Conservation (phyloP, 2,888 invertebrate species). For the Belgica antarctica region DNA sequence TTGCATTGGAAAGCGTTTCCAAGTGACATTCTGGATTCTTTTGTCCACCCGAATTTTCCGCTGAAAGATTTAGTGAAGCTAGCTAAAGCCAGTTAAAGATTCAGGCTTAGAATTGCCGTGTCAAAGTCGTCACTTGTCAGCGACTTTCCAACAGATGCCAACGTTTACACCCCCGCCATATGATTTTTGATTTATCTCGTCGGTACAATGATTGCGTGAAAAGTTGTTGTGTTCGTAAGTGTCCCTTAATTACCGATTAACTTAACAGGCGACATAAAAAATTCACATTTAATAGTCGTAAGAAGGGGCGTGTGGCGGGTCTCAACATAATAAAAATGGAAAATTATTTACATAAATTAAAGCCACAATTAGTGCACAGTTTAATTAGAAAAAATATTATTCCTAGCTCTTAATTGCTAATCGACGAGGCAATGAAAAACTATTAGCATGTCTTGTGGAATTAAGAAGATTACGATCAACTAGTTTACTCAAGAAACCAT, state of each 20-base stretch:
- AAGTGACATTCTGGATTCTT: too few relatives aligned
- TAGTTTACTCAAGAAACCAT: background rate
- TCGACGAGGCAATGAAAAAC: conserved; percentile 18
- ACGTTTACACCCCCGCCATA: background rate
- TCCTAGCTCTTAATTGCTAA: background rate
- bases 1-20: too few relatives aligned
- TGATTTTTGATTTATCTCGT: background rate
- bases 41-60: too few relatives aligned
- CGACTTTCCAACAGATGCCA: background rate
- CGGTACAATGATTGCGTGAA: background rate
- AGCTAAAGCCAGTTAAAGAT: too few relatives aligned
- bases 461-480: background rate
- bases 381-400: background rate
- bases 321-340: background rate
- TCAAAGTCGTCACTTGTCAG: too few relatives aligned
- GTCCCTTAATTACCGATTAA: conserved; percentile 1
- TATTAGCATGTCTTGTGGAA: background rate
- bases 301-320: background rate
- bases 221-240: background rate
- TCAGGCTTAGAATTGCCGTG: too few relatives aligned
- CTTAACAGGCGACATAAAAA: conserved; percentile 17
- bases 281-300: conserved; percentile 1
- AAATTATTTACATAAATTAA: conserved; percentile 30
- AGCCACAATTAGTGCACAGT: conserved; percentile 28
- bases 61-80: too few relatives aligned